Percentiles rank a stretch among this genome's conserved stretches.
phyloP scores from a whole-genome alignment of 1,140 invertebrate species.

The Drosophila kikkawai region DNA sequence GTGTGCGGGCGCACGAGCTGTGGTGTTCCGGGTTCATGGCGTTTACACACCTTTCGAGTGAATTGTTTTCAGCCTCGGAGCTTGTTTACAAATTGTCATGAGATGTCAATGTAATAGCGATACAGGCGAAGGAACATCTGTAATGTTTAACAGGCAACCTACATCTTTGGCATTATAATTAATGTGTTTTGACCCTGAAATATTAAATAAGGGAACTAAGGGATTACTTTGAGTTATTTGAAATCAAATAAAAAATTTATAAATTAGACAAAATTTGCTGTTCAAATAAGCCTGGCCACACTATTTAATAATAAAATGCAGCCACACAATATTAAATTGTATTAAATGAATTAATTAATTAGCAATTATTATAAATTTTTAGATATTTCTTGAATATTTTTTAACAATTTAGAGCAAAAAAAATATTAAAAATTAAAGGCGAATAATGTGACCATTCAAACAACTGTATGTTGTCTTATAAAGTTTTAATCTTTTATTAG shows the following conservation, averaged over 20 bases:
- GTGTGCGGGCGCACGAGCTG: background rate
- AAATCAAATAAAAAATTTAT: too few species aligned
- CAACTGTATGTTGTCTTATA: too few species aligned
- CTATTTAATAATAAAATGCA: background rate
- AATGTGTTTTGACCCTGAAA: background rate
- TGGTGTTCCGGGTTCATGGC: constrained; percentile 14
- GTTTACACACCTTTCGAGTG: constrained; percentile 6
- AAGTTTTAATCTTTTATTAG: too few species aligned
- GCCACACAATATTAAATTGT: background rate
- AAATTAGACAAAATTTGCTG: background rate
- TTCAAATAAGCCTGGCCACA: background rate
- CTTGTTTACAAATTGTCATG: constrained; percentile 8
- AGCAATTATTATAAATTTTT: too few species aligned
- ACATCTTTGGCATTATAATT: background rate
- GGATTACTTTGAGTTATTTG: too few species aligned
- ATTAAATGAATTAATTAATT: too few species aligned
- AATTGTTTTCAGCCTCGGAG: background rate
- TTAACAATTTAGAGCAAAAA: too few species aligned
- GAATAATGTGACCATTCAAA: too few species aligned
- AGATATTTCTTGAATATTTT: too few species aligned
- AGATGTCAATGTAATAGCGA: constrained; percentile 3
- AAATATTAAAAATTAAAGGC: too few species aligned
- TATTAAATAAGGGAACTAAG: too few species aligned
- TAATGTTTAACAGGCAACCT: background rate
- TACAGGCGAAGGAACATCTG: background rate